Conservation (phyloP, 2,888 invertebrate genomes). For the Drosophila borborema region DNA sequence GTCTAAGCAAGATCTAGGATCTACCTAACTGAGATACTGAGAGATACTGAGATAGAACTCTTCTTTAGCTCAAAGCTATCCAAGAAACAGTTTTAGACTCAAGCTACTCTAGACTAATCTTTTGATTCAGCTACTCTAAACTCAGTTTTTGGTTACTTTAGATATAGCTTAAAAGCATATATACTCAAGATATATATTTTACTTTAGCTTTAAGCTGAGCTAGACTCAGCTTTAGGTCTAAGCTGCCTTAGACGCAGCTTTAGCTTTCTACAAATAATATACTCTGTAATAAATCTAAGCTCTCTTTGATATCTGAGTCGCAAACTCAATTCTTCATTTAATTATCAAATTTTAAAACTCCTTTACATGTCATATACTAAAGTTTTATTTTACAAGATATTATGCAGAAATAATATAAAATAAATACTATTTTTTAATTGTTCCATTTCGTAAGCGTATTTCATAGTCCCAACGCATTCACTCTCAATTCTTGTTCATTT, state of each 20-base stretch:
- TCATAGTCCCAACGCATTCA: not conserved
- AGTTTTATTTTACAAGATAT: not conserved
- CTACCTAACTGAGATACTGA: not conserved
- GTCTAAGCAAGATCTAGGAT: not conserved
- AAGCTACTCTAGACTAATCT: too few relatives aligned
- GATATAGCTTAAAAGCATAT: too few relatives aligned
- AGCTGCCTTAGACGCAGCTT: not conserved
- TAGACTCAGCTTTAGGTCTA: not conserved
- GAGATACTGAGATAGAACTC: too few relatives aligned
- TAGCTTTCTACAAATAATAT: not conserved
- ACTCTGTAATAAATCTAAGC: not conserved
- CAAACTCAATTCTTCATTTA: not conserved
- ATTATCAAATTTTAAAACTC: not conserved
- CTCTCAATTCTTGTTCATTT: constrained; percentile 19
- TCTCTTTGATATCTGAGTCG: not conserved
- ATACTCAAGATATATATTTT: too few relatives aligned
- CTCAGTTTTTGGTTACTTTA: too few relatives aligned
- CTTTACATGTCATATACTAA: too few relatives aligned
- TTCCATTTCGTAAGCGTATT: not conserved
- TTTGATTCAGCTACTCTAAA: too few relatives aligned
- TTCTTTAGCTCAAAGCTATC: too few relatives aligned
- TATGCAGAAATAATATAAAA: not conserved
- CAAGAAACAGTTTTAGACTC: too few relatives aligned
- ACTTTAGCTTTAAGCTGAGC: not conserved
- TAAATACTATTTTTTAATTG: not conserved